Evolutionary conservation across 2,888 invertebrate species (phyloP), one percentile per base, ranked within the genome.

Genomic region (Acronicta aceris): DNA sequence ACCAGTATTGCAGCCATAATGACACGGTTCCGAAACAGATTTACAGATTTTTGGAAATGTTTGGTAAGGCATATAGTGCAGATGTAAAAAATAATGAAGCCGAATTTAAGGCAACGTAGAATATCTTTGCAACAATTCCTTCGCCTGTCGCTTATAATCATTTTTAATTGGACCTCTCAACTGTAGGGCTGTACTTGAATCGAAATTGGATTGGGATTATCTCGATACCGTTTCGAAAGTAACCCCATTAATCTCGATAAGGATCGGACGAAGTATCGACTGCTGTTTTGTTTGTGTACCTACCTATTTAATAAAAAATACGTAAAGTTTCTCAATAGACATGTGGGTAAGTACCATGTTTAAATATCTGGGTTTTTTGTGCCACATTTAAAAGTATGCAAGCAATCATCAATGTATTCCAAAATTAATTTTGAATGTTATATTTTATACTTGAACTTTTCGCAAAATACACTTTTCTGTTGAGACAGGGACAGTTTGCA

Each of bases 171-270:
- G 74, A 64, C 70, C 79, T 76, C 80, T 83, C 75, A 71, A 74
- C 70, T 74, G 62, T 77, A 78, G 65, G 71, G 71, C 53, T 73
- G 76, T 81, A 79, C 81, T 81, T 78, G 78, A 81, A 78, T 78
- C 76, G 71, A 78, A 85, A 85, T 84, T 84, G 83, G 81, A 83
- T 84, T 74, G 80, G 76, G 74, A 81, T 83, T 79, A 83, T 84
- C 79, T 80, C 71, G 74, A 80, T 79, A 64, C 67, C 70, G 59
- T 74, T 74, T 54, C 71, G 66, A 71, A 76, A 77, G 73, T 77
- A 76, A 74, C 72, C 72, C 78, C 73, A 78, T 75, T 81, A 79
- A 81, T 81, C 77, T 81, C 60, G 73, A 79, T 79, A 78, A 75
- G 65, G 74, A 78, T 71, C 71, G 64, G 50, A 45, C 55, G 65